Base-by-base conservation (phyloP, 2,888 invertebrate genomes). In the Masnerella sp. region DNA sequence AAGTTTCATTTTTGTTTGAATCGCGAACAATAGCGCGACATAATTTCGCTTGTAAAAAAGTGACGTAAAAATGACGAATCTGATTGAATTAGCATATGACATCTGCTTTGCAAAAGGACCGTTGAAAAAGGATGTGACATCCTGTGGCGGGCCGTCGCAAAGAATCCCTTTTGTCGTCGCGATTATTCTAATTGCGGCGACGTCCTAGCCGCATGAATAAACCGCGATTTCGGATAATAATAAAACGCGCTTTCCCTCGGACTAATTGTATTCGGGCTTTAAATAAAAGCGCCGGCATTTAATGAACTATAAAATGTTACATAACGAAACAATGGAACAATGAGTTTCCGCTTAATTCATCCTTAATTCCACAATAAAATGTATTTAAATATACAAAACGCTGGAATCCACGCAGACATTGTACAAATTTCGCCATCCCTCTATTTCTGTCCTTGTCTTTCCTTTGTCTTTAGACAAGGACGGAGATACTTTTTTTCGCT, bases 131-230 rank as follows among this genome's bases (percentile, higher is more conserved):
- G 36, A 64, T 51, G 38, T 45, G 54, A 36, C 51, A 58, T 59
- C 58, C 43, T 58, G 67, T 58, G 32, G 28, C 56, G 38, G 45
- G 5, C 17, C 15, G 30, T 4, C 5, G 18, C 17, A 42, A 65
- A 45, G 36, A 59, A 43, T 59, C 11, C 38, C 58, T 45, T 68
- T 68, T 59, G 59, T 68, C 17, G 30, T 43, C n/a, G 18, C 28
- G 38, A 68, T 68, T 68, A 59, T 59, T 68, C 59, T 68, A 59
- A 68, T 68, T 68, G 42, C 56, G 45, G 52, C 25, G 59, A 52
- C 59, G 43, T 59, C 52, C 52, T 38, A 22, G 38, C 28, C 45
- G 20, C 43, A 43, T 32, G 52, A 59, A 59, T 45, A 28, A 69
- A 38, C 14, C 15, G 43, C 18, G 61, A 61, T 61, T 61, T 52